These are phyloP conservation scores for Smithornis capensis DNA, from an alignment of 2,113 vertebrate genomes.

Conservation along the genomic window DNA sequence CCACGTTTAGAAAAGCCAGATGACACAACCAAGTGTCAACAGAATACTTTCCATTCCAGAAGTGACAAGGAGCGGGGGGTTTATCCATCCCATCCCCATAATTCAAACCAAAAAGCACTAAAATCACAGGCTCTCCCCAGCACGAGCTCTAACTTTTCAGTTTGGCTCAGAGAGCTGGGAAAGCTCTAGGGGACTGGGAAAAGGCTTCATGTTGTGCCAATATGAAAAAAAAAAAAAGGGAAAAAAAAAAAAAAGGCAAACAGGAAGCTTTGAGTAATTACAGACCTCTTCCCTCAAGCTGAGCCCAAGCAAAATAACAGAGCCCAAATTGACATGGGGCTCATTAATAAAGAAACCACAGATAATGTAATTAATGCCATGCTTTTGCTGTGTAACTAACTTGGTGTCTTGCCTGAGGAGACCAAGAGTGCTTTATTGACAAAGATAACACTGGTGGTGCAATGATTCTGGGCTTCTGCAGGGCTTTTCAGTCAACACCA, in stretches of 20 bases:
- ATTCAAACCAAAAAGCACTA: background rate
- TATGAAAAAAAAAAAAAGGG: background rate
- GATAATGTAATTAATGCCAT: background rate
- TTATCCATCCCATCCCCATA: background rate
- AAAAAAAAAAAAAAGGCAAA: background rate
- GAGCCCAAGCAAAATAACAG: background rate
- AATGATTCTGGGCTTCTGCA: background rate
- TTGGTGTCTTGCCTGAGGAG: background rate
- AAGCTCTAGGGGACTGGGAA: constrained; percentile 9
- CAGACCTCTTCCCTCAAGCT: background rate
- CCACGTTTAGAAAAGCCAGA: background rate
- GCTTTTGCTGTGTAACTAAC: background rate
- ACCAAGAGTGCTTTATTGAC: background rate
- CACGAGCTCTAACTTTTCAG: background rate
- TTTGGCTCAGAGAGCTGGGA: constrained; percentile 15
- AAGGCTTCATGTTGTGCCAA: constrained; percentile 27
- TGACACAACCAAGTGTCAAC: background rate
- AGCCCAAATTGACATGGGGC: background rate
- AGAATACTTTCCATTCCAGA: background rate
- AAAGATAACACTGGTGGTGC: background rate
- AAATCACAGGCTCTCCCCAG: background rate
- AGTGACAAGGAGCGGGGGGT: background rate
- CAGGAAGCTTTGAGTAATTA: constrained; percentile 11
- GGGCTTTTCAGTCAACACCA: background rate
- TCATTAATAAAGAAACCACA: constrained; percentile 2